These are phyloP conservation scores for Panurus biarmicus DNA, from an alignment of 2,113 vertebrate genomes.

Conservation along the genomic window DNA sequence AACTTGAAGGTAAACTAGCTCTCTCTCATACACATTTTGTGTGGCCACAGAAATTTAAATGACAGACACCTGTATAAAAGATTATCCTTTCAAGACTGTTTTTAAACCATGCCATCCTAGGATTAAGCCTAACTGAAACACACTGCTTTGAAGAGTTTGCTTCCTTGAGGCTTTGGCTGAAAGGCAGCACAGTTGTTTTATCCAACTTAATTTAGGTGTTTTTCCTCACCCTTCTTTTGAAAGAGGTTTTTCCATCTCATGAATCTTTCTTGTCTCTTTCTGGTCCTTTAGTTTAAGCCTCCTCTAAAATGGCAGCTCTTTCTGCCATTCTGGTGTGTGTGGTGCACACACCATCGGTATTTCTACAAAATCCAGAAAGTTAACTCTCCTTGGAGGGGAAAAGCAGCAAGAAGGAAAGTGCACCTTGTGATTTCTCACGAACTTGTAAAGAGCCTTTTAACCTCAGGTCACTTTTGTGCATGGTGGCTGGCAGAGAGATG, in stretches of 20 bases:
- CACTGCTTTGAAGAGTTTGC: conserved; percentile 31
- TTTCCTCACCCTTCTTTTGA: conserved; percentile 5
- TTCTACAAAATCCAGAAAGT: conserved; percentile 19
- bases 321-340: no score
- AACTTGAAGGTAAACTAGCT: not conserved
- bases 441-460: not conserved
- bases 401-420: conserved; percentile 59
- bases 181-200: conserved; percentile 7
- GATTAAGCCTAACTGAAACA: conserved; percentile 30
- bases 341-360: not conserved
- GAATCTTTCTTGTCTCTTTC: not conserved
- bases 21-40: not conserved
- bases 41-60: not conserved
- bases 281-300: conserved; percentile 6
- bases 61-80: not conserved
- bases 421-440: conserved; percentile 42
- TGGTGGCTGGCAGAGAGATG: not conserved
- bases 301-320: not conserved
- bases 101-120: conserved; percentile 18
- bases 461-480: not conserved
- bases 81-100: conserved; percentile 19
- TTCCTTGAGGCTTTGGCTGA: conserved; percentile 18
- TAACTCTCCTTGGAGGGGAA: not conserved
- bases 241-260: not conserved
- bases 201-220: not conserved